A percentile compares a stretch with the other conserved stretches of the same genome.
Conservation (phyloP, 2,113 vertebrate genomes). For the Petaurus breviceps region DNA sequence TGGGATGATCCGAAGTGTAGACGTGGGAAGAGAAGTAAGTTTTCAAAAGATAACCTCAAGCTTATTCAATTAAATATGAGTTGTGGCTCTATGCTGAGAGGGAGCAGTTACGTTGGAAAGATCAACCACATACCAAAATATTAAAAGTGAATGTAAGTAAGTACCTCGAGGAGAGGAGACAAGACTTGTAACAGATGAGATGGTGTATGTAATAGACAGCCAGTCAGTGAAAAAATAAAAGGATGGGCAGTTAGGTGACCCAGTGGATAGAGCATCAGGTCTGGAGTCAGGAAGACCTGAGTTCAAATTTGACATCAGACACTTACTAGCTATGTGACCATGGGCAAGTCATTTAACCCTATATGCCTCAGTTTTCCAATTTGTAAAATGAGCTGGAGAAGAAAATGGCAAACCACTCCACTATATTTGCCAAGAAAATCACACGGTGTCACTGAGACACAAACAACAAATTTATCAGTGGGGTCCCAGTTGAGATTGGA, state of each 20-base stretch:
- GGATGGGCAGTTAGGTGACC: background rate
- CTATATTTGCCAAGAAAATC: background rate
- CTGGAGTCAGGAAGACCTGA: background rate
- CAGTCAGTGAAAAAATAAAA: background rate
- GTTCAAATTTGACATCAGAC: background rate
- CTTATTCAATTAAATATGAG: background rate
- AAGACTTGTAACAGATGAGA: too few relatives aligned
- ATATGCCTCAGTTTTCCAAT: background rate
- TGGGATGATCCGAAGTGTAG: background rate
- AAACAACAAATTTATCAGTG: background rate
- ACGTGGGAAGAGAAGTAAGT: background rate
- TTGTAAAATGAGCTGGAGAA: background rate
- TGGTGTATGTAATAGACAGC: background rate
- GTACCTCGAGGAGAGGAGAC: background rate
- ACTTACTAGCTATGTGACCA: background rate
- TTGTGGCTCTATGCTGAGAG: background rate
- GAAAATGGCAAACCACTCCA: background rate
- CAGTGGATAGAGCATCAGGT: background rate
- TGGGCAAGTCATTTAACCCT: background rate
- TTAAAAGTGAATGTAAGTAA: background rate
- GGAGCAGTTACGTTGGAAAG: background rate
- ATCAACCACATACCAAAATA: background rate
- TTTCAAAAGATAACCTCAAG: background rate
- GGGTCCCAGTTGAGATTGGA: background rate
- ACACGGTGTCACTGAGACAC: background rate